These are phyloP conservation scores for Tetragonula carbonaria DNA, from an alignment of 2,888 invertebrate genomes.

Conservation along the genomic window DNA sequence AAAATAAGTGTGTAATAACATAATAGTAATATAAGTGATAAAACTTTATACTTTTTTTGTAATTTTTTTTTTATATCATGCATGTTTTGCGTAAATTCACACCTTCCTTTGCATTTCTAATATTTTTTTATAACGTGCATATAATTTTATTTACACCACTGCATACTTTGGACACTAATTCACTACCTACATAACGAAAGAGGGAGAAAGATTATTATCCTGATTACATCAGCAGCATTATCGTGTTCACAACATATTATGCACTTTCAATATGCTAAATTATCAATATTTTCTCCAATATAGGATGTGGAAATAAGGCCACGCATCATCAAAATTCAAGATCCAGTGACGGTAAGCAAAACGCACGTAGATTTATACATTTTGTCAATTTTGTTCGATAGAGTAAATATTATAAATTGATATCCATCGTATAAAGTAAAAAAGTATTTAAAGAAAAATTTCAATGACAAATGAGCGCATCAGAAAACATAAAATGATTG, in stretches of 20 bases:
- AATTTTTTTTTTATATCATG: not conserved
- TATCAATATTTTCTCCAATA: slow-evolving; percentile 67
- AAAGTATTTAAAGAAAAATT: not conserved
- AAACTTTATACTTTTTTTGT: not conserved
- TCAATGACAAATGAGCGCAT: not conserved
- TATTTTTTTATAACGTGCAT: not conserved
- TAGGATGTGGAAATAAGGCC: slow-evolving; percentile 78
- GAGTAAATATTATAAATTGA: not conserved
- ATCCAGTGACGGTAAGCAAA: slow-evolving; percentile 75
- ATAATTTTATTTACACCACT: slow-evolving; percentile 29
- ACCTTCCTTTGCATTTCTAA: not conserved
- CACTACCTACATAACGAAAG: slow-evolving; percentile 42
- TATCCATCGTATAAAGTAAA: not conserved
- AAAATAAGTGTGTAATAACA: not conserved
- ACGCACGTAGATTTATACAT: slow-evolving; percentile 36
- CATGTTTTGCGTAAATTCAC: not conserved
- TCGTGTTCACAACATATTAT: slow-evolving; percentile 40
- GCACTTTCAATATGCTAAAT: slow-evolving; percentile 57
- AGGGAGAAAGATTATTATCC: slow-evolving; percentile 60
- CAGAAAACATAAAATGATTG: not conserved
- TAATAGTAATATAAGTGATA: not conserved
- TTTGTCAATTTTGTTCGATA: not conserved
- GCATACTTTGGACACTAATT: slow-evolving; percentile 26
- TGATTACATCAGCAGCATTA: slow-evolving; percentile 51
- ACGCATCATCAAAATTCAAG: slow-evolving; percentile 72